phyloP scores from a whole-genome alignment of 2,113 vertebrate genomes.

The Erpornis zantholeuca region DNA sequence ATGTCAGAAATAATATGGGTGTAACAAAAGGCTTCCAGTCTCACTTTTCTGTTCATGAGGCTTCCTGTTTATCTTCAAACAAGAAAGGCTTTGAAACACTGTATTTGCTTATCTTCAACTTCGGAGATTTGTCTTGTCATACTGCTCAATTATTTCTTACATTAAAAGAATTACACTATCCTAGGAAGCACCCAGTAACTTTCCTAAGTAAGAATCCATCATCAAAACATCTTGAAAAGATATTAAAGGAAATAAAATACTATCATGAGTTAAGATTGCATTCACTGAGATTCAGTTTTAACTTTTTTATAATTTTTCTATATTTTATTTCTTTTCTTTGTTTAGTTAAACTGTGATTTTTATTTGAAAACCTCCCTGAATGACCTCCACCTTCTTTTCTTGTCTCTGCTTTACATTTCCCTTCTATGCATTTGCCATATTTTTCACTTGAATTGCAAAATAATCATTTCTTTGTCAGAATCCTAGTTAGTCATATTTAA shows the following conservation, averaged over 20 bases:
- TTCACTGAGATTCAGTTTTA: not conserved
- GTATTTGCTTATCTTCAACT: not conserved
- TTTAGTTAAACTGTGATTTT: not conserved
- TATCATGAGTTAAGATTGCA: not conserved
- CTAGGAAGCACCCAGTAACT: not conserved
- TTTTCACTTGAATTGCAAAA: not conserved
- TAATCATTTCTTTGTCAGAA: not conserved
- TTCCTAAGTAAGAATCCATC: not conserved
- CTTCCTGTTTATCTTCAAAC: not conserved
- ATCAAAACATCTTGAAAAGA: not conserved
- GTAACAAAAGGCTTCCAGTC: not conserved
- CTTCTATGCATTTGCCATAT: not conserved
- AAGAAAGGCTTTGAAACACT: not conserved
- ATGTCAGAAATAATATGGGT: not conserved
- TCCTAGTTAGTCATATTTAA: not conserved
- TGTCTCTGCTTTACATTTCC: not conserved
- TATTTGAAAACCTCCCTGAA: not conserved
- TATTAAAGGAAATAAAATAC: not conserved
- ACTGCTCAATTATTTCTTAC: not conserved
- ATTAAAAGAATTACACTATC: not conserved
- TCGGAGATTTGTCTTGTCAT: not conserved
- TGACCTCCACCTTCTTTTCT: not conserved
- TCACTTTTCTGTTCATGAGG: not conserved
- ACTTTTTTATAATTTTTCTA: not conserved
- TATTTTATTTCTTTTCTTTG: not conserved